phyloP scores from a whole-genome alignment of 1,140 invertebrate genomes.

The Luehdorfia chinensis region DNA sequence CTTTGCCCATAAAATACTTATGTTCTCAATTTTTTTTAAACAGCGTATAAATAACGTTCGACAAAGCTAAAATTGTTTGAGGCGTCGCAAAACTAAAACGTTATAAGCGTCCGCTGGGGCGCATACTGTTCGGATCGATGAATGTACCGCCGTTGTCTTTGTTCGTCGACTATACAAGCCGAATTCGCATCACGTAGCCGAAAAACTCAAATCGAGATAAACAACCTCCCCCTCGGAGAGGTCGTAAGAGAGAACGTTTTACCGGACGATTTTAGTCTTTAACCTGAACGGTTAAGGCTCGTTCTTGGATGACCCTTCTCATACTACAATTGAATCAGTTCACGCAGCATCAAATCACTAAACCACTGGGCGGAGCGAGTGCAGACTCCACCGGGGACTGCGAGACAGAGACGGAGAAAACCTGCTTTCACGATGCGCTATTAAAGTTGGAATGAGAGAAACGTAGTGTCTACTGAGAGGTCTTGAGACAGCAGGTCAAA shows the following conservation, averaged over 20 bases:
- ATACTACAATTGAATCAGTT: conserved; percentile 76
- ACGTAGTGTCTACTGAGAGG: conserved; percentile 42
- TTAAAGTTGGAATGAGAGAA: conserved; percentile 47
- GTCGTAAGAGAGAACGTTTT: conserved; percentile 66
- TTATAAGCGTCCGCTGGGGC: conserved; percentile 49
- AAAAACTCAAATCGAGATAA: conserved; percentile 74
- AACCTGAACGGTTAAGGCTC: conserved; percentile 56
- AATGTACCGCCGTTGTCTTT: conserved; percentile 49
- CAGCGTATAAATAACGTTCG: conserved; percentile 69
- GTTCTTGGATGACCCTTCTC: conserved; percentile 46
- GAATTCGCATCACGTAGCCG: conserved; percentile 74
- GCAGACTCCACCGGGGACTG: conserved; percentile 65
- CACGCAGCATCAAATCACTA: conserved; percentile 77
- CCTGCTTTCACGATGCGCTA: conserved; percentile 29
- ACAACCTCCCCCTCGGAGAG: conserved; percentile 64
- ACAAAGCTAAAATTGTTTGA: conserved; percentile 61
- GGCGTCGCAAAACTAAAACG: conserved; percentile 32
- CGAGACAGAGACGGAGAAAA: conserved; percentile 55
- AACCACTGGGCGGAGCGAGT: conserved; percentile 74
- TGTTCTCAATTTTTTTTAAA: conserved; percentile 53
- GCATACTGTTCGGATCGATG: conserved; percentile 63
- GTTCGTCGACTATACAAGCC: conserved; percentile 68
- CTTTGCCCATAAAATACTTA: too few relatives aligned
- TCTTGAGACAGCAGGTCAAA: conserved; percentile 55
- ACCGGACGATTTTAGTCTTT: conserved; percentile 69